A percentile compares a stretch with the other conserved stretches of the same genome.
phyloP scores from a whole-genome alignment of 1,140 invertebrate species.

The Pararge aegeria region DNA sequence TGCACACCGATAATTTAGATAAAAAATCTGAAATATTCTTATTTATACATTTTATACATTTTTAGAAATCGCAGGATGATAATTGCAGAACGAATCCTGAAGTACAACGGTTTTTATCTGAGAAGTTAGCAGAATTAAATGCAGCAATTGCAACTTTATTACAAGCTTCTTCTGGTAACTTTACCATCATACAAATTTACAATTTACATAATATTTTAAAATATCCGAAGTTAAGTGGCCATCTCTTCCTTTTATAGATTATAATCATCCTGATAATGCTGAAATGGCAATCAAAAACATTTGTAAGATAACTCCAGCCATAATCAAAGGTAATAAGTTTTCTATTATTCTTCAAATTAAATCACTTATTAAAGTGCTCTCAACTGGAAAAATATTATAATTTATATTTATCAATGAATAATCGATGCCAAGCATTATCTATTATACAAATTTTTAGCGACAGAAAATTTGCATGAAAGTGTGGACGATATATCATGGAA shows the following conservation, averaged over 20 bases:
- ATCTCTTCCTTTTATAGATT: conserved; percentile 18
- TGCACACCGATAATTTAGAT: too few relatives aligned
- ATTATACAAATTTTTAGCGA: conserved; percentile 38
- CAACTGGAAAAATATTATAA: too few relatives aligned
- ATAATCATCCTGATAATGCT: conserved; percentile 17
- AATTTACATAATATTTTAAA: neutral
- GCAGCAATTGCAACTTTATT: conserved; percentile 25
- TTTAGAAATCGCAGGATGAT: neutral
- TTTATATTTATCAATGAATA: too few relatives aligned
- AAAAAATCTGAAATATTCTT: too few relatives aligned
- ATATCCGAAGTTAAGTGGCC: neutral
- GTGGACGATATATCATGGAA: conserved; percentile 19
- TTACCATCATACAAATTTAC: neutral
- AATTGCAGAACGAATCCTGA: conserved; percentile 1
- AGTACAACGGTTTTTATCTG: neutral
- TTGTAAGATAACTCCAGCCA: conserved; percentile 12
- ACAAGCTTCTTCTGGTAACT: conserved; percentile 18
- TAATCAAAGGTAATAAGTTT: conserved; percentile 12
- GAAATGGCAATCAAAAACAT: conserved; percentile 21
- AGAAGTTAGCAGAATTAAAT: conserved; percentile 25
- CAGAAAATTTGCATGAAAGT: conserved; percentile 24
- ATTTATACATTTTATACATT: neutral
- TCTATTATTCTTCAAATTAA: too few relatives aligned
- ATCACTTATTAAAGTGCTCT: too few relatives aligned
- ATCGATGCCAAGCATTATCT: too few relatives aligned